These are phyloP conservation scores for Lamprologus tigripictilis DNA, from an alignment of 2,113 vertebrate genomes.

Conservation along the genomic window DNA sequence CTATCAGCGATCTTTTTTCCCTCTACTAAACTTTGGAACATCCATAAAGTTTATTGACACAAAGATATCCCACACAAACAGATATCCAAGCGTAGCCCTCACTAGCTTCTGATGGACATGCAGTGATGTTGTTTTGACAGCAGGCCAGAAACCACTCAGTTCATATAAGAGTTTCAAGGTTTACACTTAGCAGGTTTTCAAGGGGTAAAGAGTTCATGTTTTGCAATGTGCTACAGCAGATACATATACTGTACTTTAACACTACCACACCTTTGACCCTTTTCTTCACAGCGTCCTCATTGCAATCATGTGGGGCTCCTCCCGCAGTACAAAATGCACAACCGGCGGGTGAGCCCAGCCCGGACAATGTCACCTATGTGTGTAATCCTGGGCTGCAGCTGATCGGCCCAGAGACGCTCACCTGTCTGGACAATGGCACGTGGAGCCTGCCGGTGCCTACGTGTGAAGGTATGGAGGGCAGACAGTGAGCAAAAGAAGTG, in stretches of 20 bases:
- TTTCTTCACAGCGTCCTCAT: conserved; percentile 12
- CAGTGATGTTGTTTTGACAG: not conserved
- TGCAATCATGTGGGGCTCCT: conserved; percentile 77
- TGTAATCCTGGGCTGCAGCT: conserved; percentile 81
- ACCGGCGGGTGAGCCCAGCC: conserved; percentile 67
- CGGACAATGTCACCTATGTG: conserved; percentile 76
- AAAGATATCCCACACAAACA: not conserved
- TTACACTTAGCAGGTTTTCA: not conserved
- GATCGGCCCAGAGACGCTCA: conserved; percentile 69
- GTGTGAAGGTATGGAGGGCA: conserved; percentile 68
- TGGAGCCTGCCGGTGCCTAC: conserved; percentile 85
- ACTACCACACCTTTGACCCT: not conserved
- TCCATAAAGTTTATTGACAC: not conserved
- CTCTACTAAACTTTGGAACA: not conserved
- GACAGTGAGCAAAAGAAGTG: not conserved
- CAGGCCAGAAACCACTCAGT: not conserved
- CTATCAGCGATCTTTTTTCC: not conserved
- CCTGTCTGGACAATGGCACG: conserved; percentile 78
- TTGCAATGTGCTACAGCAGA: not conserved
- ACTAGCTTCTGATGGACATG: not conserved
- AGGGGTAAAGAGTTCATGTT: not conserved
- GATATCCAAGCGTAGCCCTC: not conserved
- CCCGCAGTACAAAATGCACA: conserved; percentile 79
- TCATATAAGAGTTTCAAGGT: not conserved
- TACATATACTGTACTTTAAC: not conserved